Evolutionary conservation across 2,113 vertebrate species (phyloP).

Genomic region (Plotosus lineatus): DNA sequence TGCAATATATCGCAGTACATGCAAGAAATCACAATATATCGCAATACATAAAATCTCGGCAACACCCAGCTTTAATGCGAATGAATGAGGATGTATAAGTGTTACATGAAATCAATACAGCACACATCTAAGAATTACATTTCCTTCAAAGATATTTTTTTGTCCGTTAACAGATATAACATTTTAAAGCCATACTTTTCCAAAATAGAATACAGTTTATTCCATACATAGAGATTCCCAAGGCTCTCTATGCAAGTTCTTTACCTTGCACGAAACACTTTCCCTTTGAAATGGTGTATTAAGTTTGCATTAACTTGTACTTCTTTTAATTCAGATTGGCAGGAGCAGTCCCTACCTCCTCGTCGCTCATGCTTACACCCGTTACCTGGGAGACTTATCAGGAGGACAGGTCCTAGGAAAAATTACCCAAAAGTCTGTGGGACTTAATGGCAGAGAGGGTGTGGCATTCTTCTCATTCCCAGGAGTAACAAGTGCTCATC

Average conservation of each 20-base stretch:
- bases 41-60: too few species aligned
- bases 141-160: background rate
- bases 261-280: background rate
- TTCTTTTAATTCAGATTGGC: constrained; percentile 69
- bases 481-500: constrained; percentile 78
- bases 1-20: too few species aligned
- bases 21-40: too few species aligned
- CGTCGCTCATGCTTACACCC: constrained; percentile 91
- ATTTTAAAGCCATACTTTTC: background rate
- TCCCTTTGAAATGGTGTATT: background rate
- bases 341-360: constrained; percentile 79
- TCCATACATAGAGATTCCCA: background rate
- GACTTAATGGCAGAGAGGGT: constrained; percentile 81
- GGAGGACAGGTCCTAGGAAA: constrained; percentile 92
- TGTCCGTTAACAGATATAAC: background rate
- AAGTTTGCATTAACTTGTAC: background rate
- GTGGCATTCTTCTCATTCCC: constrained; percentile 88
- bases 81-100: constrained; percentile 35
- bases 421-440: constrained; percentile 87
- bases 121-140: background rate
- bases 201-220: background rate
- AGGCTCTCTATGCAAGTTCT: background rate
- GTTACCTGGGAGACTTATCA: constrained; percentile 92
- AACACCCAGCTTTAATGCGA: background rate
- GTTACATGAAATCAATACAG: background rate